Conservation (phyloP, 2,113 vertebrate species). For the Osmerus mordax region DNA sequence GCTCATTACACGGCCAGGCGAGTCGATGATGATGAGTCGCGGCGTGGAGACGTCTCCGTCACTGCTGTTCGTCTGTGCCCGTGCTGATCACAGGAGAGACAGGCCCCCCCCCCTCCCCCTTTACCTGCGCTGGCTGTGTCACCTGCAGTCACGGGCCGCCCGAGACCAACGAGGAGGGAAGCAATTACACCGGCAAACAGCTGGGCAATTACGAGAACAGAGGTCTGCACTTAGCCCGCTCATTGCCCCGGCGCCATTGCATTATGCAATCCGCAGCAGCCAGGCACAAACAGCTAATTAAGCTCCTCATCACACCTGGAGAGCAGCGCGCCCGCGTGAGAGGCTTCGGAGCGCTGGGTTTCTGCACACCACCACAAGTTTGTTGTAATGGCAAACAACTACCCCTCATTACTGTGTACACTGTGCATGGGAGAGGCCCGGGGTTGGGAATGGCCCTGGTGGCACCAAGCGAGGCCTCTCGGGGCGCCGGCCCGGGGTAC, state of each 20-base stretch:
- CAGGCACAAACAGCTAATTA: constrained; percentile 58
- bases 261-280: constrained; percentile 52
- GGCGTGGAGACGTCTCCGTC: constrained; percentile 50
- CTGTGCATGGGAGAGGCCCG: neutral
- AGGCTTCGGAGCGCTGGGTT: constrained; percentile 33
- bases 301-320: constrained; percentile 54
- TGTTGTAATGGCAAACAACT: constrained; percentile 27
- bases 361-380: constrained; percentile 22
- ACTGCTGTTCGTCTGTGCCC: constrained; percentile 37
- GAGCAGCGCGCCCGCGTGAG: constrained; percentile 27
- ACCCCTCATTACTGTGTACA: constrained; percentile 19
- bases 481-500: too few species aligned
- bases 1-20: neutral
- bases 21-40: constrained; percentile 18
- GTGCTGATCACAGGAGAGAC: constrained; percentile 50
- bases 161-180: constrained; percentile 46
- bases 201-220: constrained; percentile 72
- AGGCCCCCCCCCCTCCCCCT: constrained; percentile 37
- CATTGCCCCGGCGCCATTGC: constrained; percentile 50
- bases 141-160: constrained; percentile 49
- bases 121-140: constrained; percentile 44
- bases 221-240: constrained; percentile 63
- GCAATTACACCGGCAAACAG: constrained; percentile 66
- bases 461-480: too few species aligned
- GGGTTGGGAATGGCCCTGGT: too few species aligned